Conservation (phyloP, 1,140 invertebrate genomes). For the Bactericera cockerelli region DNA sequence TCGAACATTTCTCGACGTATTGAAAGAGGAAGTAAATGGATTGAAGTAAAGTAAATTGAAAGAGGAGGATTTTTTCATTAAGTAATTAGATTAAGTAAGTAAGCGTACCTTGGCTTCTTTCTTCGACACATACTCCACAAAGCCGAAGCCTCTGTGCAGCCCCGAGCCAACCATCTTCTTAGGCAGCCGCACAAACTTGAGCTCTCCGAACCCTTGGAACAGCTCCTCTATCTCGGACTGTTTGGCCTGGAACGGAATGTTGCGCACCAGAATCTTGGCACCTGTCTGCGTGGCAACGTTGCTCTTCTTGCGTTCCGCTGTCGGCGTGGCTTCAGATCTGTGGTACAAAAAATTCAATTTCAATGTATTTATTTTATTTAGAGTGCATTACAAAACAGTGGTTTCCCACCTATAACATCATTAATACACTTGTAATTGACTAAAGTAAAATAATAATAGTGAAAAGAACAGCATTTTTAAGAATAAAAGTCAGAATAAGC, state of each 20-base stretch:
- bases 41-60: too few relatives aligned
- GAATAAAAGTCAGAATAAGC: too few relatives aligned
- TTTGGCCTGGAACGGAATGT: slow-evolving; percentile 93
- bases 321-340: background rate
- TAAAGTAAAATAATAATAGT: too few relatives aligned
- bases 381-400: too few relatives aligned
- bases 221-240: slow-evolving; percentile 75
- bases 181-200: slow-evolving; percentile 81
- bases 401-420: too few relatives aligned
- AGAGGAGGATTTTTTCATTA: too few relatives aligned
- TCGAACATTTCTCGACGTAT: too few relatives aligned
- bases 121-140: slow-evolving; percentile 81
- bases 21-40: too few relatives aligned
- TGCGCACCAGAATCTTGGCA: slow-evolving; percentile 82
- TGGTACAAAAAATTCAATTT: slow-evolving; percentile 12
- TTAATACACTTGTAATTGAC: too few relatives aligned
- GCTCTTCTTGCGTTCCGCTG: slow-evolving; percentile 37
- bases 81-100: too few relatives aligned
- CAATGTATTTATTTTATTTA: too few relatives aligned
- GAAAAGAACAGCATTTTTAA: too few relatives aligned
- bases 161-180: slow-evolving; percentile 69
- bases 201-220: slow-evolving; percentile 90
- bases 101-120: slow-evolving; percentile 83
- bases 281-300: slow-evolving; percentile 55
- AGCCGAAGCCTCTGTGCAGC: slow-evolving; percentile 88